These are phyloP conservation scores for Platycnemis pennipes DNA, from an alignment of 2,888 invertebrate species.

Conservation along the genomic window DNA sequence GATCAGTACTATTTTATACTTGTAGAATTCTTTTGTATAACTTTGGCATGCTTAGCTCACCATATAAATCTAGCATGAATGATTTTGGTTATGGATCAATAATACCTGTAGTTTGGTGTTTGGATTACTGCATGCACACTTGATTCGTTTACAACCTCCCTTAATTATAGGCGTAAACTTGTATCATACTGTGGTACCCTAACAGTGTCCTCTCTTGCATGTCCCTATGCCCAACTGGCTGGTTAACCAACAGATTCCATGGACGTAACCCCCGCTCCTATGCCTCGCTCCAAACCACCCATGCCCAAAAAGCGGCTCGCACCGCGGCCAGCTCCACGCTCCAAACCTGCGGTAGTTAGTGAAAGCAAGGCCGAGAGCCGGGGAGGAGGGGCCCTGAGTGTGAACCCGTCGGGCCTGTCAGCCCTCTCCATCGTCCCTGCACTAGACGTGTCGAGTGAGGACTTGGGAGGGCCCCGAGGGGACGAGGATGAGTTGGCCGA, in stretches of 20 bases:
- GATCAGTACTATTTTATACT: neutral
- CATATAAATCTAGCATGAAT: neutral
- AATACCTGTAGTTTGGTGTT: neutral
- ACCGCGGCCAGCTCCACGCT: slow-evolving; percentile 45
- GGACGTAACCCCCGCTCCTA: slow-evolving; percentile 34
- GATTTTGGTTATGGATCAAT: neutral
- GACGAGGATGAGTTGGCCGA: neutral
- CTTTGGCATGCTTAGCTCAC: neutral
- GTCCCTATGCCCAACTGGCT: slow-evolving; percentile 57
- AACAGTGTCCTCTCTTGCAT: slow-evolving; percentile 58
- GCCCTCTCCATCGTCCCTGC: slow-evolving; percentile 36
- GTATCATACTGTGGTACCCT: slow-evolving; percentile 31
- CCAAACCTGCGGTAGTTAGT: slow-evolving; percentile 25
- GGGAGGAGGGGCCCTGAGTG: too few relatives aligned
- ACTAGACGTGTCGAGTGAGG: neutral
- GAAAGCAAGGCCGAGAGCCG: too few relatives aligned
- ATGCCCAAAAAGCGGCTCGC: slow-evolving; percentile 42
- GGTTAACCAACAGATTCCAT: slow-evolving; percentile 45
- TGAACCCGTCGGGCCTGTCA: slow-evolving; percentile 13
- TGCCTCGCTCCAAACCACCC: slow-evolving; percentile 53
- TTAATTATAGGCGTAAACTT: neutral
- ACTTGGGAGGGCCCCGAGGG: neutral
- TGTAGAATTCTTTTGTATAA: neutral
- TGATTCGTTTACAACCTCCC: neutral
- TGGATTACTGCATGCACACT: neutral